phyloP scores from a whole-genome alignment of 2,888 invertebrate species.

The Drosophila macrospina region DNA sequence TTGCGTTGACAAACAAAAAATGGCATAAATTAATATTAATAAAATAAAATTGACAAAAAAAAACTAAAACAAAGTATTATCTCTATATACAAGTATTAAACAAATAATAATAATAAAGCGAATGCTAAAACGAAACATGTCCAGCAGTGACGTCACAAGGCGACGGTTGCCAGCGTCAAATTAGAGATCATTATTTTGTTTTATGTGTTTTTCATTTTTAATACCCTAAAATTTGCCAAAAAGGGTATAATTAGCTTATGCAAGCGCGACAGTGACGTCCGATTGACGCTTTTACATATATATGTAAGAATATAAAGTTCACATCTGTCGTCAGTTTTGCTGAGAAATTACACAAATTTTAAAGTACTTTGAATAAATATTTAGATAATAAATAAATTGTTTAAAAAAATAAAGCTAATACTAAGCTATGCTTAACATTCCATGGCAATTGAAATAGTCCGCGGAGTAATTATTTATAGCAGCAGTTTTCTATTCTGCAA shows the following conservation, averaged over 20 bases:
- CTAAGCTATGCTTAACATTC: no score
- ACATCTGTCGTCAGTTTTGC: background rate
- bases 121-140: constrained; percentile 2
- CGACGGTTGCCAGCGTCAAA: constrained; percentile 40
- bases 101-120: constrained; percentile 29
- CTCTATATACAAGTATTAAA: constrained; percentile 1
- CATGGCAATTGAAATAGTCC: no score
- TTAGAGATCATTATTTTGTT: constrained; percentile 27
- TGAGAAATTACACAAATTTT: background rate
- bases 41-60: constrained; percentile 47
- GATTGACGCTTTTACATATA: background rate
- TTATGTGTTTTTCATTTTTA: constrained; percentile 25
- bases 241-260: constrained; percentile 11
- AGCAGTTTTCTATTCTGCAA: no score
- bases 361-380: background rate
- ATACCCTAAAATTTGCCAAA: constrained; percentile 29
- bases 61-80: no score
- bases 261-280: background rate
- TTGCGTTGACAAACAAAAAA: constrained; percentile 74
- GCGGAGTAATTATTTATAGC: no score
- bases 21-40: constrained; percentile 74
- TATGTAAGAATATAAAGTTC: background rate
- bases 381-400: no score
- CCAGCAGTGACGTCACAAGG: constrained; percentile 57
- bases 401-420: no score